A percentile compares a stretch with the other conserved stretches of the same genome.
Conservation (phyloP, 2,888 invertebrate genomes). For the Amphipoea lucens region DNA sequence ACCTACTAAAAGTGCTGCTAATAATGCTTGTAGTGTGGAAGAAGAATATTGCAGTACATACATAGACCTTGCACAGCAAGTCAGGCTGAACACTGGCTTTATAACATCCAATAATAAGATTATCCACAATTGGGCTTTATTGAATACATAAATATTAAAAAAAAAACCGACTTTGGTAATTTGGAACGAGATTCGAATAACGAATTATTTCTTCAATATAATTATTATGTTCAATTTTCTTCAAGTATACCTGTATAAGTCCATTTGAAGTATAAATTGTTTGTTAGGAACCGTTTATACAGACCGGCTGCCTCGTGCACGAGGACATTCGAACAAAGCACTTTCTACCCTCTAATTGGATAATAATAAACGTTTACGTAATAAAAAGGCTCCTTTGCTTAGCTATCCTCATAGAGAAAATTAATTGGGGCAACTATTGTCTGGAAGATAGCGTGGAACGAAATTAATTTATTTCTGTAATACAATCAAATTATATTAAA, state of each 20-base stretch:
- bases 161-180: background rate
- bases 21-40: background rate
- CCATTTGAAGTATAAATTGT: background rate
- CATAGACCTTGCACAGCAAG: background rate
- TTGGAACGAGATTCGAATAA: background rate
- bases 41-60: background rate
- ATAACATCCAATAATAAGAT: background rate
- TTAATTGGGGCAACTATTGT: constrained; percentile 37
- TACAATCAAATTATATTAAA: background rate
- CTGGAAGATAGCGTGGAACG: background rate
- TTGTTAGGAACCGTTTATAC: constrained; percentile 33
- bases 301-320: constrained; percentile 30
- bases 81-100: too few species aligned
- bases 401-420: constrained; percentile 26
- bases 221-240: background rate
- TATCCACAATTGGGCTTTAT: background rate
- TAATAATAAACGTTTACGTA: constrained; percentile 47
- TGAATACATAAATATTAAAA: background rate
- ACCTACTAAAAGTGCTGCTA: background rate
- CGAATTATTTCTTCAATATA: background rate
- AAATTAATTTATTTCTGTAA: background rate
- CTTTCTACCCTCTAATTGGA: constrained; percentile 46
- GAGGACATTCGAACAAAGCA: constrained; percentile 58
- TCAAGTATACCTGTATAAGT: background rate
- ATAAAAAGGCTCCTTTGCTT: constrained; percentile 37